Evolutionary conservation across 2,113 vertebrate species (phyloP), one percentile per base, ranked within the genome.

Genomic region (Grammomys dolichurus): DNA sequence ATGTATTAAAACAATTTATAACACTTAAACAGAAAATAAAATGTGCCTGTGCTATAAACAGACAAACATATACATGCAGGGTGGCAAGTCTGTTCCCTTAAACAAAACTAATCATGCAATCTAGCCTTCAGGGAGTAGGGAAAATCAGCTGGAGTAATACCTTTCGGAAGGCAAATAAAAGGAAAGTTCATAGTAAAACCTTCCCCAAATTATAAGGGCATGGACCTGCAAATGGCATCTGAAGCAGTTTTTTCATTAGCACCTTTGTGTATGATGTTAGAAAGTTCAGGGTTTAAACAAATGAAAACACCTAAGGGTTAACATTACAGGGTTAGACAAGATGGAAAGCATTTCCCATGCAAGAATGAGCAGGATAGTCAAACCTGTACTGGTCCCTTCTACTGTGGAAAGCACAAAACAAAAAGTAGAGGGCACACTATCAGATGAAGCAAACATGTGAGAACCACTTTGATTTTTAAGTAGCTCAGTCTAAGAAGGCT

Each of bases 341-440:
- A 97, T 96, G 95, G 97, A 96, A 31, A 89, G 96, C 93, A 89
- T 97, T 98, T 98, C 91, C 97, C 98, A 98, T 78, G 97, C 98
- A 97, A 97, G 97, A 98, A 13, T 56, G 97, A 98, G 97, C 98
- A 98, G 98, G 95, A 97, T 3, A 97, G 95, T 97, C 98, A 98
- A 98, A 97, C 98, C 98, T 98, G 98, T 98, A 95, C 97, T 94
- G 94, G 97, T 97, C 96, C 98, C 98, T 98, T 98, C 98, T 98
- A 95, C 98, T 96, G 95, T 91, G 96, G 98, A 98, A 97, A 98
- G 98, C 98, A 98, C 97, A 97, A 96, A 98, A 97, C 69, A 98
- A 96, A 97, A 96, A 98, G 97, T 92, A 98, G 98, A 98, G 93
- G 97, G 97, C 43, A 95, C 56, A 81, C 96, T 95, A 98, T 97